These are phyloP conservation scores for Heliconius eleuchia DNA, from an alignment of 1,140 invertebrate genomes.

Conservation along the genomic window DNA sequence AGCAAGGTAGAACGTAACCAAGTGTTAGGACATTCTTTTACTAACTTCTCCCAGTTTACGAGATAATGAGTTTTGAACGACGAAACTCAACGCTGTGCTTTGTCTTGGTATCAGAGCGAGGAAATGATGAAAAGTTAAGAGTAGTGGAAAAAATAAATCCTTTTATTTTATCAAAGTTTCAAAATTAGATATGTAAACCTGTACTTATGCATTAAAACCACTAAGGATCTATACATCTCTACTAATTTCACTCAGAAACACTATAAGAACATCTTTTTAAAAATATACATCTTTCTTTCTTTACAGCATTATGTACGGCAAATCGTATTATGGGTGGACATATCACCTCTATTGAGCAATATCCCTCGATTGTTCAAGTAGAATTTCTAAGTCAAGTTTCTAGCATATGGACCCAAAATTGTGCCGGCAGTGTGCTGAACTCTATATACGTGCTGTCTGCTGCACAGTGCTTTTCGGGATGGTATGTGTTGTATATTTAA, in stretches of 20 bases:
- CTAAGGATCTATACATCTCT: neutral
- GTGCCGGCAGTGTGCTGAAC: slow-evolving; percentile 54
- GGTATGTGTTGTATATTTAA: slow-evolving; percentile 40
- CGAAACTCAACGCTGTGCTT: neutral
- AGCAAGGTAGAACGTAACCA: neutral
- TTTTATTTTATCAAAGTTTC: no score
- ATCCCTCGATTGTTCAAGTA: slow-evolving; percentile 52
- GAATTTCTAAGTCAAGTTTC: slow-evolving; percentile 35
- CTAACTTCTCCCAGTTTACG: neutral
- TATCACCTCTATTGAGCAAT: slow-evolving; percentile 40
- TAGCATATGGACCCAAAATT: slow-evolving; percentile 47
- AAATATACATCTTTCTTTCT: neutral
- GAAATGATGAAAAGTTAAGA: no score
- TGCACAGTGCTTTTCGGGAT: slow-evolving; percentile 55
- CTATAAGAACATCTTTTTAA: neutral
- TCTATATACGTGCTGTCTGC: slow-evolving; percentile 47
- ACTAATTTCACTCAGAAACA: neutral
- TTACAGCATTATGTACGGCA: slow-evolving; percentile 23
- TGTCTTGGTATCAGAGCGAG: neutral
- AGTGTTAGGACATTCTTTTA: neutral
- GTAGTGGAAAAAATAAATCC: no score
- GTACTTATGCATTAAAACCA: no score
- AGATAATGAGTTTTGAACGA: neutral
- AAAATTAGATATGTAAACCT: no score
- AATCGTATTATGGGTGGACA: slow-evolving; percentile 50